These are phyloP conservation scores for Entomobrya multifasciata DNA, from an alignment of 2,888 invertebrate species.

Conservation along the genomic window DNA sequence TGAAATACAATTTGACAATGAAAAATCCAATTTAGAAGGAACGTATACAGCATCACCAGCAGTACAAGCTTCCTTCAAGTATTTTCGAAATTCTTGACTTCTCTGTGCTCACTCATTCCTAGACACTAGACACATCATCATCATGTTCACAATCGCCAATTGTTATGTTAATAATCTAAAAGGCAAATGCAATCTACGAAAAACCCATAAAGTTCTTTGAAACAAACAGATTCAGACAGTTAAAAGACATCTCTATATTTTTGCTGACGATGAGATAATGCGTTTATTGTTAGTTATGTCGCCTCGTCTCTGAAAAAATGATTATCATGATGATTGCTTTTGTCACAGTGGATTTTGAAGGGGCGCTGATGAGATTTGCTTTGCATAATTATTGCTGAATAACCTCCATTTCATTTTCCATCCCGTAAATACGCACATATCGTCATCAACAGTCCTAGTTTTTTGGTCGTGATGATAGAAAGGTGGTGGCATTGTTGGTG, in stretches of 20 bases:
- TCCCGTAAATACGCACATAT: too few species aligned
- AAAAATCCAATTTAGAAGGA: slow-evolving; percentile 18
- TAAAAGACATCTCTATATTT: neutral
- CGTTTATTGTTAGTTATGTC: neutral
- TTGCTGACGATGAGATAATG: neutral
- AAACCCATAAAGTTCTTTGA: neutral
- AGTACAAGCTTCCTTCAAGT: neutral
- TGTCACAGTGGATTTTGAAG: slow-evolving; percentile 29
- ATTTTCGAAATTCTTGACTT: neutral
- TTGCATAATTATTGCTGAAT: slow-evolving; percentile 54
- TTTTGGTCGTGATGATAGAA: neutral
- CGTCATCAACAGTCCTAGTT: too few species aligned
- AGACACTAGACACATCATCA: neutral
- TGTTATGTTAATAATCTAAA: neutral
- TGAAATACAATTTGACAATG: slow-evolving; percentile 10
- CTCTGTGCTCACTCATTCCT: neutral
- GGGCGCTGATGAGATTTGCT: slow-evolving; percentile 39
- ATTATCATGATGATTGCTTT: neutral
- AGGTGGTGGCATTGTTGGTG: neutral
- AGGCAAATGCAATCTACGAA: neutral
- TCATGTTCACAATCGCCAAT: neutral
- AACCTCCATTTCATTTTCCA: neutral
- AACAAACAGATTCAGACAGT: neutral
- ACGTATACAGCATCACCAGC: too few species aligned
- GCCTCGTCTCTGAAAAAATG: neutral